These are phyloP conservation scores for Gambusia yucatana DNA, from an alignment of 2,797 vertebrate genomes.

Conservation along the genomic window DNA sequence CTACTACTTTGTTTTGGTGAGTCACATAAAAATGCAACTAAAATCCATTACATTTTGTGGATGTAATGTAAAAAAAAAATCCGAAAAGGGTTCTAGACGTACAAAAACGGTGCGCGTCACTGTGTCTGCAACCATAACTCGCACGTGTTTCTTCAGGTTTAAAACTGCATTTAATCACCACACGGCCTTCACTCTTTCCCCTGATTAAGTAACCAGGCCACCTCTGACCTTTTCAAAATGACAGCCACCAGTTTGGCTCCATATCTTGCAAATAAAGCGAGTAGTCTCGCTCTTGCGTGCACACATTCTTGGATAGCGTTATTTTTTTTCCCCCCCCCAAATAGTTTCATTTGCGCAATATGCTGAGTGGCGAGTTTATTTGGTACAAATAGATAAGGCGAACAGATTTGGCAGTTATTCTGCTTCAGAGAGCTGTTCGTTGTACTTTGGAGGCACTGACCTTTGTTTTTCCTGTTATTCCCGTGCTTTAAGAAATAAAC, in stretches of 20 bases:
- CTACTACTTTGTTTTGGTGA: background rate
- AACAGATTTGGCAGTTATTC: background rate
- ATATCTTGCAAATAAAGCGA: slow-evolving; percentile 16
- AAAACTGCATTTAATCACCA: slow-evolving; percentile 8
- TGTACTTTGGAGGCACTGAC: background rate
- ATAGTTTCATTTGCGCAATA: slow-evolving; percentile 6
- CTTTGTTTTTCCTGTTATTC: background rate
- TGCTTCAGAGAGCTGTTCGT: background rate
- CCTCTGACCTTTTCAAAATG: slow-evolving; percentile 9
- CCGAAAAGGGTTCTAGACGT: background rate
- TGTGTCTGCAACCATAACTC: background rate
- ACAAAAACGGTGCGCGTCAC: background rate
- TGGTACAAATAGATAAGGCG: slow-evolving; percentile 2
- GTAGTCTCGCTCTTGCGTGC: background rate
- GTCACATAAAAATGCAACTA: background rate
- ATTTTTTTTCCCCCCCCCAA: slow-evolving; percentile 5
- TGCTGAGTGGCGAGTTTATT: slow-evolving; percentile 4
- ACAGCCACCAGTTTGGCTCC: slow-evolving; percentile 3
- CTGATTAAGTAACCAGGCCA: slow-evolving; percentile 9
- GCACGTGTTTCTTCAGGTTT: background rate
- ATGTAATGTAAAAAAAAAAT: background rate
- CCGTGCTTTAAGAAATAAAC: background rate
- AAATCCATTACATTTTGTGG: background rate
- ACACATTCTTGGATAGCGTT: slow-evolving; percentile 1
- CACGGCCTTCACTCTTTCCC: slow-evolving; percentile 10